Conservation (phyloP, 2,113 vertebrate species). For the Catharus minimus region DNA sequence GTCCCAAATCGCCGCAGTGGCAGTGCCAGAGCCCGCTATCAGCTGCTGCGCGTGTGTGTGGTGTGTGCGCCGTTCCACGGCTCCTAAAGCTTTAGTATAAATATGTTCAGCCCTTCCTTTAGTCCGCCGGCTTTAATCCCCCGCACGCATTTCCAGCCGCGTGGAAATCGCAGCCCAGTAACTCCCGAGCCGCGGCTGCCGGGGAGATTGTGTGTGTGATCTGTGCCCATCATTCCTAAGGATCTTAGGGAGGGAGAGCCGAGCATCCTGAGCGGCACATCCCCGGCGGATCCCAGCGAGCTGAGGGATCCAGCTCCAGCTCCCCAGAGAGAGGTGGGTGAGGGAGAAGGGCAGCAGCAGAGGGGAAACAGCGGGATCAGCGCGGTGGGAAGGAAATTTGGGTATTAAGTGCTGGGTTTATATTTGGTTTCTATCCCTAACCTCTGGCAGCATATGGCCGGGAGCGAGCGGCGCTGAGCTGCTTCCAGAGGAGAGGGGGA, state of each 20-base stretch:
- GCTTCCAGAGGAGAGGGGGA: not conserved
- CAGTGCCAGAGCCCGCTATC: conserved; percentile 46
- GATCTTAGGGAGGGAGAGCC: not conserved
- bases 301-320: not conserved
- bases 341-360: not conserved
- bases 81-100: conserved; percentile 49
- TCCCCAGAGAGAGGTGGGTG: conserved; percentile 21
- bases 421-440: not conserved
- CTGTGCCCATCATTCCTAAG: not conserved
- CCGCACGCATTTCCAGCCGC: not conserved
- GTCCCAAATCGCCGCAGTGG: conserved; percentile 52
- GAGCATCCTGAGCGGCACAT: not conserved
- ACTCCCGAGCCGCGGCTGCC: not conserved
- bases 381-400: not conserved
- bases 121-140: conserved; percentile 46
- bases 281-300: not conserved
- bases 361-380: not conserved
- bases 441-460: not conserved
- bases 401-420: not conserved
- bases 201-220: not conserved
- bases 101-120: conserved; percentile 40
- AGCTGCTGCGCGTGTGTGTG: not conserved
- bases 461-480: not conserved
- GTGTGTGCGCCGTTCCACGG: not conserved
- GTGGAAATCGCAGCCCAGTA: not conserved